Evolutionary conservation across 2,113 vertebrate species (phyloP), one percentile per base, ranked within the genome.

Genomic region (Ciconia boyciana): DNA sequence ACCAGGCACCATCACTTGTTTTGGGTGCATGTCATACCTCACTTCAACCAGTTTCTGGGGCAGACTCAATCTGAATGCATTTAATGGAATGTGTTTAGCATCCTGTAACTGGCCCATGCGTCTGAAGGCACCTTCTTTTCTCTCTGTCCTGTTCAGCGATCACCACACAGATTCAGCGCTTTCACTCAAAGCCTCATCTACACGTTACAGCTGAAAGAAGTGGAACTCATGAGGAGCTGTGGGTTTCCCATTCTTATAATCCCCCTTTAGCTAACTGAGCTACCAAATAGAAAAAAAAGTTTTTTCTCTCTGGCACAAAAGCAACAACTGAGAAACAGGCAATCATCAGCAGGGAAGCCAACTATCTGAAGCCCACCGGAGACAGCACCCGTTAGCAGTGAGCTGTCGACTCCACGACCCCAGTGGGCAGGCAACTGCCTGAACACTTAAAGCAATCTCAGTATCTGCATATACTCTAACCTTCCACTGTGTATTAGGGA

Each of bases 121-220:
- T n/a, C 76, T 34, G 57, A 64, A 55, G 34, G 41, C 58, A 65
- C 10, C 11, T 7, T 49, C 58, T 32, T 62, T 68, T 20, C 55
- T 48, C 52, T 60, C 41, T 69, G 58, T n/a, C n/a, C 55, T 31
- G 20, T 13, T 58, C 51, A 94, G 83, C 16, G 19, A 19, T 15
- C 13, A 3, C n/a, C 52, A 62, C n/a, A 31, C 43, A 85, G 58
- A 36, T 16, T 83, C 13, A 61, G 62, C 39, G 36, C 32, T 82
- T 84, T 82, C 54, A 48, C 21, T n/a, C n/a, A 36, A 75, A 75
- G 32, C 41, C 19, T 90, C 32, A 8, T 22, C 76, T 55, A 68
- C 55, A 10, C 0, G 0, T 46, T 26, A 26, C 1, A 43, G 32
- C 32, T 22, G 32, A 77, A 28, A 26, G 61, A 82, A 81, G 61